These are phyloP conservation scores for Athalia rosae DNA, from an alignment of 2,888 invertebrate species.

Conservation along the genomic window DNA sequence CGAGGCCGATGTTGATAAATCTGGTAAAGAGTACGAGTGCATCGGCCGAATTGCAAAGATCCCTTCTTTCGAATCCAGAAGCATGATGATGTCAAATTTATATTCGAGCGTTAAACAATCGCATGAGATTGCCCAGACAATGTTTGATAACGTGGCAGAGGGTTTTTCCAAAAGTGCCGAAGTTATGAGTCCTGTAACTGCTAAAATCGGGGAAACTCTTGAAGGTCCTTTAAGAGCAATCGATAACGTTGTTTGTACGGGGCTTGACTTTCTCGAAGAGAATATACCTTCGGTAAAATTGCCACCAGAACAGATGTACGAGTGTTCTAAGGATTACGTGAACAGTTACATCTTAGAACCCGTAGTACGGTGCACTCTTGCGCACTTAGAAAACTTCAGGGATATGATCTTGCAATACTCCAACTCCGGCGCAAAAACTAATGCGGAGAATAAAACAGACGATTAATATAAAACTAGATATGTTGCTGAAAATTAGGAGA, in stretches of 20 bases:
- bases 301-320: slow-evolving; percentile 70
- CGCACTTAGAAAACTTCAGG: slow-evolving; percentile 45
- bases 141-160: slow-evolving; percentile 57
- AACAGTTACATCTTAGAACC: slow-evolving; percentile 51
- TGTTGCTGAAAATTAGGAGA: slow-evolving; percentile 9
- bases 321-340: slow-evolving; percentile 55
- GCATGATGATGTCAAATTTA: slow-evolving; percentile 55
- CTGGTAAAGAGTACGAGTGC: slow-evolving; percentile 49
- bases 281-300: slow-evolving; percentile 72
- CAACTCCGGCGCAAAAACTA: not conserved
- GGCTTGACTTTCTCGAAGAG: slow-evolving; percentile 72
- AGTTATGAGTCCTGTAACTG: slow-evolving; percentile 57
- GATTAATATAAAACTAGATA: slow-evolving; percentile 1
- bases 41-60: slow-evolving; percentile 53
- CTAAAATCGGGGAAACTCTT: slow-evolving; percentile 64
- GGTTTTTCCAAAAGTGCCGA: slow-evolving; percentile 55
- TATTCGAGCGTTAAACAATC: slow-evolving; percentile 58
- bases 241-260: slow-evolving; percentile 67
- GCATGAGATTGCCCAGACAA: slow-evolving; percentile 55
- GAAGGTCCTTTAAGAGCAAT: slow-evolving; percentile 67
- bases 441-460: not conserved
- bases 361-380: slow-evolving; percentile 49
- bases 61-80: slow-evolving; percentile 57
- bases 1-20: slow-evolving; percentile 20
- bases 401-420: slow-evolving; percentile 33